Conservation (phyloP, 2,797 vertebrate species). For the Atherinosoma microstoma region DNA sequence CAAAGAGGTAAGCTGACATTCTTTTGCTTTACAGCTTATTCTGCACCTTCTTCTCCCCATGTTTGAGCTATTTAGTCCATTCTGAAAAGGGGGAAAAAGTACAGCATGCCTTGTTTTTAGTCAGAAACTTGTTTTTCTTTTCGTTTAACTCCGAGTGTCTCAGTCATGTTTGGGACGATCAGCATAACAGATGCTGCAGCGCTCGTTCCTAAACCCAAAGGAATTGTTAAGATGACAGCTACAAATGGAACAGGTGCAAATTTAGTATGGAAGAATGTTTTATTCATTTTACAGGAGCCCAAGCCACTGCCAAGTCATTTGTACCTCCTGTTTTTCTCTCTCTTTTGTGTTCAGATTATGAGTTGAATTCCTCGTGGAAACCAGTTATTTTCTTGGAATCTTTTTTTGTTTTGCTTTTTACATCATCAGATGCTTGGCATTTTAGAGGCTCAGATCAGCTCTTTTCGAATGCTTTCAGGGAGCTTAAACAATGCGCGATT, state of each 20-base stretch:
- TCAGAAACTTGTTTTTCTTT: not conserved
- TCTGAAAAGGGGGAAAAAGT: constrained; percentile 12
- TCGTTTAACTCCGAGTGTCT: constrained; percentile 12
- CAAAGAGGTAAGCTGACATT: constrained; percentile 93
- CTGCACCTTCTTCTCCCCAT: not conserved
- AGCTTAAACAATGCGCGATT: constrained; percentile 55
- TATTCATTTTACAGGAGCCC: constrained; percentile 22
- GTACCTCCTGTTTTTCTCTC: constrained; percentile 25
- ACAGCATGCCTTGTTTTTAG: constrained; percentile 2
- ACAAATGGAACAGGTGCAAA: constrained; percentile 50
- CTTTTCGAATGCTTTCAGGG: constrained; percentile 52
- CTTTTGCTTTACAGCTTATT: constrained; percentile 26
- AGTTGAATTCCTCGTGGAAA: constrained; percentile 43
- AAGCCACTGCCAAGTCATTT: constrained; percentile 37
- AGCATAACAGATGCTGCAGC: constrained; percentile 20
- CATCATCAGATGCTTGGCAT: constrained; percentile 54
- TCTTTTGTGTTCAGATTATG: constrained; percentile 39
- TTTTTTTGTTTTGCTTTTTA: too few species aligned
- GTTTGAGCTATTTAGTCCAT: not conserved
- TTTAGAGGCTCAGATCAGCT: constrained; percentile 46
- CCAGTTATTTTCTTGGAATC: constrained; percentile 35
- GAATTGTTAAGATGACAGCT: constrained; percentile 42
- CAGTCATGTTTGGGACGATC: constrained; percentile 34
- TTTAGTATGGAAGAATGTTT: constrained; percentile 30
- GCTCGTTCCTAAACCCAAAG: constrained; percentile 29